Conservation (phyloP, 1,140 invertebrate genomes). For the Heliothis virescens region DNA sequence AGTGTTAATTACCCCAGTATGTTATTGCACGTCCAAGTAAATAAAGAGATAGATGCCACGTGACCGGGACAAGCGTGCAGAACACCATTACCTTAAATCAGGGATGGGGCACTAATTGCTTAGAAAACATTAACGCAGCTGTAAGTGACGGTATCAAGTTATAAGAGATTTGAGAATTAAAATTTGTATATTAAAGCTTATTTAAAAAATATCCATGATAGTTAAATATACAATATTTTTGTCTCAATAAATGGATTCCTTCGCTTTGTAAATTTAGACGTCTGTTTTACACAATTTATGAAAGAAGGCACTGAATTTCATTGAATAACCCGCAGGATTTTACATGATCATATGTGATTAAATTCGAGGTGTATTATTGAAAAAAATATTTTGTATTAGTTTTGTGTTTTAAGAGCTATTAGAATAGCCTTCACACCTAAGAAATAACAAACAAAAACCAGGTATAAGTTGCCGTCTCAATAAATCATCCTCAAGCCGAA, state of each 20-base stretch:
- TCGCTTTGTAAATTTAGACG: too few relatives aligned
- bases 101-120: slow-evolving; percentile 81
- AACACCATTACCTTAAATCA: slow-evolving; percentile 82
- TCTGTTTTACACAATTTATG: too few relatives aligned
- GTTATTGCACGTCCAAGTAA: slow-evolving; percentile 75
- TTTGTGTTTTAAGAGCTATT: neutral
- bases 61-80: slow-evolving; percentile 72
- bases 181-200: too few relatives aligned
- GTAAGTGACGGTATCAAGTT: slow-evolving; percentile 58
- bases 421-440: too few relatives aligned
- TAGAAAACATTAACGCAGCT: slow-evolving; percentile 79
- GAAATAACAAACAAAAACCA: neutral
- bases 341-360: too few relatives aligned
- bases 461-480: slow-evolving; percentile 3
- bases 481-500: slow-evolving; percentile 36
- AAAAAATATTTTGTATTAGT: too few relatives aligned
- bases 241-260: too few relatives aligned
- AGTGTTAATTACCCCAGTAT: slow-evolving; percentile 68
- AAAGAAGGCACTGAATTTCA: too few relatives aligned
- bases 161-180: slow-evolving; percentile 31
- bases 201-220: too few relatives aligned
- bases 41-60: slow-evolving; percentile 82
- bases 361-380: too few relatives aligned
- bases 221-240: too few relatives aligned
- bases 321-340: too few relatives aligned